A percentile compares a stretch with the other conserved stretches of the same genome.
These are phyloP conservation scores for Gastrophryne carolinensis DNA, from an alignment of 2,797 vertebrate species.

Conservation along the genomic window DNA sequence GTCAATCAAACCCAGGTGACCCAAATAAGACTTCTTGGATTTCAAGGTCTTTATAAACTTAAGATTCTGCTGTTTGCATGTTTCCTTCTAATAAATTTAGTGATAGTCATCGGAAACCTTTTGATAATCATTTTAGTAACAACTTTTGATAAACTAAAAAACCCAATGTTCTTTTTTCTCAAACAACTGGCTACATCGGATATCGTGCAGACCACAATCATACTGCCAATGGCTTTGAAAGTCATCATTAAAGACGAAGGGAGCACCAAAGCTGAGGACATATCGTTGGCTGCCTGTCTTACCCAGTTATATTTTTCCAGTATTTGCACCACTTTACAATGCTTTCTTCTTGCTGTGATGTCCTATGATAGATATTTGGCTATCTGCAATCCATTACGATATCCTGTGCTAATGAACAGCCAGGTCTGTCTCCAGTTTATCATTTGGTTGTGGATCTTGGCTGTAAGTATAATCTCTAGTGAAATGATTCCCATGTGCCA, in stretches of 20 bases:
- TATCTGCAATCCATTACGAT: not conserved
- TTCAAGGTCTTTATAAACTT: not conserved
- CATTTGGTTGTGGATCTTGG: not conserved
- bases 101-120: constrained; percentile 12
- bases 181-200: not conserved
- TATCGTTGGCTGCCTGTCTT: not conserved
- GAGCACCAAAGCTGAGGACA: too few species aligned
- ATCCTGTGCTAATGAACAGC: not conserved
- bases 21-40: not conserved
- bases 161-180: constrained; percentile 13
- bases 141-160: not conserved
- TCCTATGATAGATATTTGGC: constrained; percentile 11
- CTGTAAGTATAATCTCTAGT: not conserved
- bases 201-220: not conserved
- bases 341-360: constrained; percentile 11
- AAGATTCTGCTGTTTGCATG: constrained; percentile 1
- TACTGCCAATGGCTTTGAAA: not conserved
- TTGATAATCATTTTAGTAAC: not conserved
- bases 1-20: constrained; percentile 16
- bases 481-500: not conserved
- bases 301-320: not conserved
- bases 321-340: not conserved
- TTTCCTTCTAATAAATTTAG: not conserved
- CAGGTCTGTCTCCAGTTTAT: not conserved
- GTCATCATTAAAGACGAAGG: not conserved